Evolutionary conservation across 2,888 invertebrate species (phyloP).

Genomic region (Drosophila atroscutellata): DNA sequence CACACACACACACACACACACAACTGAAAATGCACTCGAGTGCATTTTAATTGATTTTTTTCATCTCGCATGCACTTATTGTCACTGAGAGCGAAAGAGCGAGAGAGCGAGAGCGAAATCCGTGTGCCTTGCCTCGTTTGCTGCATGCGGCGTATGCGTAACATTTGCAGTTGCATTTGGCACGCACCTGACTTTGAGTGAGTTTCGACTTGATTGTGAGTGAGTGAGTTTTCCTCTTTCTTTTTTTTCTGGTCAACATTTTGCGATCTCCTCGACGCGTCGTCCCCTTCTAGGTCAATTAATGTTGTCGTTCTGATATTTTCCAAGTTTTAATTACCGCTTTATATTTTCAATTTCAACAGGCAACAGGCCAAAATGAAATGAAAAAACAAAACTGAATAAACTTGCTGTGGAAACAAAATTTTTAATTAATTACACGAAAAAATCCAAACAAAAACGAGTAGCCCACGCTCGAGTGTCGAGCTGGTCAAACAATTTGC

Average conservation of each 20-base stretch:
- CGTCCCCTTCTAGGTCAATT: constrained; percentile 63
- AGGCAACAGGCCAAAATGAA: constrained; percentile 39
- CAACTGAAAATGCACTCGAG: constrained; percentile 61
- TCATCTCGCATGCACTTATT: constrained; percentile 49
- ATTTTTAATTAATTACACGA: constrained; percentile 77
- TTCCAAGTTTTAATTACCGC: constrained; percentile 74
- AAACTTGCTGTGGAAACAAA: constrained; percentile 67
- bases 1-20: neutral
- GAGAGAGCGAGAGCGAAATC: constrained; percentile 18
- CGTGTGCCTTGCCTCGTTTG: constrained; percentile 35
- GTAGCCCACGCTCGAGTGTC: constrained; percentile 41
- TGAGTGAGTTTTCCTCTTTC: constrained; percentile 39
- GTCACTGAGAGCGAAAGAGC: constrained; percentile 34
- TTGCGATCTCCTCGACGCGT: constrained; percentile 51
- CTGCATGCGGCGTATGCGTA: constrained; percentile 76
- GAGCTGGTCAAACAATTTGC: constrained; percentile 73
- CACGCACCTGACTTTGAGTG: constrained; percentile 58
- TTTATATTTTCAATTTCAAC: constrained; percentile 63
- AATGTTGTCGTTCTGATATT: constrained; percentile 37
- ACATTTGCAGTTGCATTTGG: constrained; percentile 67
- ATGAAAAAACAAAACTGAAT: constrained; percentile 16
- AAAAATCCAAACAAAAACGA: constrained; percentile 59
- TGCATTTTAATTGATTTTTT: constrained; percentile 80
- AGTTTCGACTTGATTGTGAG: constrained; percentile 14
- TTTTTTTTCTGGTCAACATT: constrained; percentile 1